Conservation (phyloP, 2,113 vertebrate species). For the Antechinus flavipes region DNA sequence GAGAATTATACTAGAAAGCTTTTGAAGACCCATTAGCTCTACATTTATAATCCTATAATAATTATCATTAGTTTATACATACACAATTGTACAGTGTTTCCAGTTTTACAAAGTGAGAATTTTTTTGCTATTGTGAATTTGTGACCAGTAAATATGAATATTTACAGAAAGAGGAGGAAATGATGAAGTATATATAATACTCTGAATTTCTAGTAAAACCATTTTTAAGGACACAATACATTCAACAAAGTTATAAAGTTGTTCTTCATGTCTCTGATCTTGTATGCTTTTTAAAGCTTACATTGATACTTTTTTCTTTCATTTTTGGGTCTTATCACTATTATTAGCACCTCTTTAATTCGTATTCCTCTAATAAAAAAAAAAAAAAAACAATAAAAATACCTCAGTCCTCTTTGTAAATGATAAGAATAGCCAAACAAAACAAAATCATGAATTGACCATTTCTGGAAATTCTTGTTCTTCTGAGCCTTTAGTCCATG, state of each 20-base stretch:
- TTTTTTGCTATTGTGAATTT: neutral
- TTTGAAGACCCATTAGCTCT: neutral
- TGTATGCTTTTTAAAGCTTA: neutral
- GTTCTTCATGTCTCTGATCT: neutral
- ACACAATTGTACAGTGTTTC: neutral
- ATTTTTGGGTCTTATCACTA: neutral
- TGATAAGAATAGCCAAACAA: neutral
- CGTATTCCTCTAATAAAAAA: neutral
- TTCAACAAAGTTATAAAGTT: neutral
- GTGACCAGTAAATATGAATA: neutral
- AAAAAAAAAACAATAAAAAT: neutral
- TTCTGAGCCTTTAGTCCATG: neutral
- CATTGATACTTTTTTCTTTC: neutral
- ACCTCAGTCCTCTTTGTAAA: neutral
- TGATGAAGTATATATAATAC: neutral
- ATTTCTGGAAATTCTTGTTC: neutral
- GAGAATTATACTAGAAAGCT: neutral
- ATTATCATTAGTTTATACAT: neutral
- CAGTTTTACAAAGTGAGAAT: neutral
- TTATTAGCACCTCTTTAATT: neutral
- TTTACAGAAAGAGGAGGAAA: neutral
- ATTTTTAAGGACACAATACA: neutral
- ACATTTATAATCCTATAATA: neutral
- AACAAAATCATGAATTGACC: neutral
- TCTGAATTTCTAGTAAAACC: neutral